These are phyloP conservation scores for Cephonodes hylas DNA, from an alignment of 2,888 invertebrate genomes.

Conservation along the genomic window DNA sequence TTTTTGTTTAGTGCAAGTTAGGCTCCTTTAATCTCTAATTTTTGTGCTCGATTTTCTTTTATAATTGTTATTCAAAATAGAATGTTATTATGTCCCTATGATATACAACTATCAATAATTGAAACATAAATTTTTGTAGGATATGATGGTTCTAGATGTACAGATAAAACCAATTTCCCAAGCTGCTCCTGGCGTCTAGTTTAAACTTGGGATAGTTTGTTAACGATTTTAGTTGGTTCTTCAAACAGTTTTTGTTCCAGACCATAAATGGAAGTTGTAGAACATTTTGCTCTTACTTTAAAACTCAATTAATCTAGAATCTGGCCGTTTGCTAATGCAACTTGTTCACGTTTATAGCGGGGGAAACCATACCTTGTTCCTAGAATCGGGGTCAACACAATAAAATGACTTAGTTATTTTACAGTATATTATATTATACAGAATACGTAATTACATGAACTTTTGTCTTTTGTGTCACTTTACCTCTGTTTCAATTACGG, in stretches of 20 bases:
- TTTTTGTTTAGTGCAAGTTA: no score
- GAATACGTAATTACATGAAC: constrained; percentile 3
- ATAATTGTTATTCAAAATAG: no score
- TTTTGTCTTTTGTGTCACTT: background rate
- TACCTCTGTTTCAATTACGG: background rate
- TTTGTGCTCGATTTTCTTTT: no score
- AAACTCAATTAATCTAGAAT: constrained; percentile 10
- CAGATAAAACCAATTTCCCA: no score
- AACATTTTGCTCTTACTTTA: background rate
- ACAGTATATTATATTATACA: no score
- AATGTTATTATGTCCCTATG: no score
- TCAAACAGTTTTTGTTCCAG: background rate
- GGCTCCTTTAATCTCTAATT: no score
- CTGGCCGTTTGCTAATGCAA: constrained; percentile 10
- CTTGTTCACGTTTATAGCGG: constrained; percentile 7
- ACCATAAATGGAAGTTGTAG: background rate
- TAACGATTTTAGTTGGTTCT: background rate
- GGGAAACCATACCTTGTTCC: background rate
- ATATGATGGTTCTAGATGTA: no score
- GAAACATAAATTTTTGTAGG: no score
- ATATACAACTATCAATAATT: no score
- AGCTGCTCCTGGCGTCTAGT: no score
- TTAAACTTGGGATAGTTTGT: background rate
- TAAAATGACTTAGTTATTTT: constrained; percentile 11
- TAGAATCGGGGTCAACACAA: constrained; percentile 5